Evolutionary conservation across 2,113 vertebrate genomes (phyloP).

Genomic region (Chitala chitala): DNA sequence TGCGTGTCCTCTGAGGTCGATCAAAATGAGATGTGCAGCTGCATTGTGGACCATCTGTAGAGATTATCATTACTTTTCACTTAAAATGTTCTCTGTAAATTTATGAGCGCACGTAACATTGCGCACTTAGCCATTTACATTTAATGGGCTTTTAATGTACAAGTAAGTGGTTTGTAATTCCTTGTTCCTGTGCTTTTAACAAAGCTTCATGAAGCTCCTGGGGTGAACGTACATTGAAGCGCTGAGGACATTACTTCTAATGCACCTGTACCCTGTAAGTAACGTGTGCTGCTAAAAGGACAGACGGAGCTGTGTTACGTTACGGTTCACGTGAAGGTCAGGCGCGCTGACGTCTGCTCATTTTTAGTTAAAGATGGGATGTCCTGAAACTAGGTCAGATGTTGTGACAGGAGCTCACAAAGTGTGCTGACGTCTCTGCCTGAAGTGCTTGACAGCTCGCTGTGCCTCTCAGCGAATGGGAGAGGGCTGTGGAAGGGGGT

Average conservation of each 20-base stretch:
- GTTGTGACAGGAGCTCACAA: no score
- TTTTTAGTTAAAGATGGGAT: not conserved
- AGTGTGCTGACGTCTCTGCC: not conserved
- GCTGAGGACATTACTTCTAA: not conserved
- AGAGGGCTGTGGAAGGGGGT: not conserved
- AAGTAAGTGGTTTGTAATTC: constrained; percentile 9
- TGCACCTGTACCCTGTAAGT: no score
- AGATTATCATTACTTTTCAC: constrained; percentile 8
- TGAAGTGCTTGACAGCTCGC: not conserved
- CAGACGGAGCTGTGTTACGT: not conserved
- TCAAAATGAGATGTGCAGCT: no score
- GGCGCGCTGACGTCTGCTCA: not conserved
- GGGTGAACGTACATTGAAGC: not conserved
- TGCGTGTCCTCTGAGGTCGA: no score
- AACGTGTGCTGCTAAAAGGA: not conserved
- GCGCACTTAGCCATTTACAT: not conserved
- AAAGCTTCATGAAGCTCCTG: not conserved
- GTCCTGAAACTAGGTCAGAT: not conserved
- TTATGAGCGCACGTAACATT: not conserved
- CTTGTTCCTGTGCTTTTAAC: not conserved
- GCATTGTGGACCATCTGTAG: no score
- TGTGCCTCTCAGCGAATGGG: not conserved
- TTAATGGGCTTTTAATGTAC: constrained; percentile 2
- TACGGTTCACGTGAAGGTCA: not conserved
- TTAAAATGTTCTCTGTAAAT: not conserved